Conservation (phyloP, 1,140 invertebrate genomes). For the Cyrtorhinus lividipennis region DNA sequence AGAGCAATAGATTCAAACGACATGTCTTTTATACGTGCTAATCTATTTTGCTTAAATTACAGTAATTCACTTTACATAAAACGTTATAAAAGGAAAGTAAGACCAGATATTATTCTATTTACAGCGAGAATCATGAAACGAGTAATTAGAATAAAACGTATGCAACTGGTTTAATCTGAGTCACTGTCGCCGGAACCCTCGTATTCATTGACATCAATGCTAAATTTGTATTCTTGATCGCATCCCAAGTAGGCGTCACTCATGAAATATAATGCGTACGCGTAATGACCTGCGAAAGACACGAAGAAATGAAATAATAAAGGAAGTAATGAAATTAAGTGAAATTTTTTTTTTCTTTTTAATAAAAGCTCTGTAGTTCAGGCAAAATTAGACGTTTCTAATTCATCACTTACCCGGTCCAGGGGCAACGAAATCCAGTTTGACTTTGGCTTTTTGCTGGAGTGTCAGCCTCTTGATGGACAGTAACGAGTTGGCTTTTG, state of each 20-base stretch:
- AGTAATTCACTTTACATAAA: too few species aligned
- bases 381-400: neutral
- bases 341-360: neutral
- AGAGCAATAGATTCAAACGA: too few species aligned
- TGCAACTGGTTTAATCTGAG: slow-evolving; percentile 35
- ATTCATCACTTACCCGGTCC: slow-evolving; percentile 36
- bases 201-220: slow-evolving; percentile 60
- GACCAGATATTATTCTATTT: too few species aligned
- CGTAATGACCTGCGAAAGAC: slow-evolving; percentile 52
- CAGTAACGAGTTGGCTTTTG: slow-evolving; percentile 81
- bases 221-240: slow-evolving; percentile 90
- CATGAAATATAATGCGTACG: slow-evolving; percentile 96
- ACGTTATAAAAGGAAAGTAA: too few species aligned
- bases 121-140: too few species aligned
- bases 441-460: slow-evolving; percentile 86
- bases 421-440: slow-evolving; percentile 90
- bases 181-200: slow-evolving; percentile 38
- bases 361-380: neutral
- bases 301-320: slow-evolving; percentile 16
- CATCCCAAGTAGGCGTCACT: slow-evolving; percentile 97
- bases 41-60: too few species aligned
- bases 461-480: slow-evolving; percentile 92
- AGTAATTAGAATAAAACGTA: too few species aligned
- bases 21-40: too few species aligned
- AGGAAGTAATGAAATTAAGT: neutral